phyloP scores from a whole-genome alignment of 1,140 invertebrate species.

The Drosophila pruinosa region DNA sequence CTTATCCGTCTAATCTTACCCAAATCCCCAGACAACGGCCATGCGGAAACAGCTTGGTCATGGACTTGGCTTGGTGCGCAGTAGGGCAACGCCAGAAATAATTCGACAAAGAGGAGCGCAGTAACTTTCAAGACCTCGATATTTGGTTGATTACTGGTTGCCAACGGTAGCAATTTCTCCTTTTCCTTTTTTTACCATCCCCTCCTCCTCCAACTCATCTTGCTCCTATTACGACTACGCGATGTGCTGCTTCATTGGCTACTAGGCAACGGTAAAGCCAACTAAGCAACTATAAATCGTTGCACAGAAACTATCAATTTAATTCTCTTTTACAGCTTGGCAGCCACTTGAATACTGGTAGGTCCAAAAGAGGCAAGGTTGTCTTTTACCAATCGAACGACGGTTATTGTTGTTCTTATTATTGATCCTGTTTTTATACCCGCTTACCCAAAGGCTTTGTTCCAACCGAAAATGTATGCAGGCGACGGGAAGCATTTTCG shows the following conservation, averaged over 20 bases:
- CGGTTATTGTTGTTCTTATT: background rate
- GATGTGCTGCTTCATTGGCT: background rate
- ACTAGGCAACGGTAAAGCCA: conserved; percentile 57
- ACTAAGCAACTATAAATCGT: conserved; percentile 67
- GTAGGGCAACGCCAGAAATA: too few species aligned
- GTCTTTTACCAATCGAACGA: conserved; percentile 48
- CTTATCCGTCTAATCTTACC: too few species aligned
- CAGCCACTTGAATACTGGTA: conserved; percentile 66
- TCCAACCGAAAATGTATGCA: too few species aligned
- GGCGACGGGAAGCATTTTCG: too few species aligned
- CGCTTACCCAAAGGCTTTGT: too few species aligned
- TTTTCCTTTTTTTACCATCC: background rate
- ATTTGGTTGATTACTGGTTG: too few species aligned
- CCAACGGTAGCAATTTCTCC: conserved; percentile 20
- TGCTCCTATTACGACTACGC: background rate
- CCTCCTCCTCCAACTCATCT: background rate
- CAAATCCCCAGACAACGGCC: too few species aligned
- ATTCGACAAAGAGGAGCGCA: too few species aligned
- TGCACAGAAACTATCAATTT: conserved; percentile 62
- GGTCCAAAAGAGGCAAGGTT: conserved; percentile 19
- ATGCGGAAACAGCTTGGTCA: too few species aligned
- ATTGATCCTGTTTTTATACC: too few species aligned
- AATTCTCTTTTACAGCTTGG: conserved; percentile 56
- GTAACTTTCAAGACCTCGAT: too few species aligned
- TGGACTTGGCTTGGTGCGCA: too few species aligned